phyloP scores from a whole-genome alignment of 2,888 invertebrate species.

The Papilio protenor region DNA sequence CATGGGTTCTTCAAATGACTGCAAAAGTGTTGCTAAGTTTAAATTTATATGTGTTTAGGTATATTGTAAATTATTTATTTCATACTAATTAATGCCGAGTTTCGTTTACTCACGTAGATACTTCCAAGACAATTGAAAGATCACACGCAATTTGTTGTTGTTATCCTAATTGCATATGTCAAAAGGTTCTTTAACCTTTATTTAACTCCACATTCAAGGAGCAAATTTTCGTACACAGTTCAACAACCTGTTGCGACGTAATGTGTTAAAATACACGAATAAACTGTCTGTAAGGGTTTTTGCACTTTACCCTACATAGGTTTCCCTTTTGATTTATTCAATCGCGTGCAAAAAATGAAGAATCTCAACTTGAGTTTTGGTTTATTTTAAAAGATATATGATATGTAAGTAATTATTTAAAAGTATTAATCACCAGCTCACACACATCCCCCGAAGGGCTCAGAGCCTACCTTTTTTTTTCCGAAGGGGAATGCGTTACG shows the following conservation, averaged over 20 bases:
- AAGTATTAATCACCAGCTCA: background rate
- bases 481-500: no score
- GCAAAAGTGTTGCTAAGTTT: background rate
- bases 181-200: slow-evolving; percentile 16
- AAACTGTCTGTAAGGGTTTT: slow-evolving; percentile 1
- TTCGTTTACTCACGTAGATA: background rate
- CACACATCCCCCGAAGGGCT: no score
- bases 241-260: slow-evolving; percentile 1
- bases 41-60: no score
- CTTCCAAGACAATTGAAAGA: slow-evolving; percentile 13
- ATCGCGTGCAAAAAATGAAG: slow-evolving; percentile 7
- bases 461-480: no score
- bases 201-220: background rate
- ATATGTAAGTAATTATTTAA: background rate
- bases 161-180: background rate
- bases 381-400: background rate
- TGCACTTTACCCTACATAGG: slow-evolving; percentile 8
- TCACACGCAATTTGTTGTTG: slow-evolving; percentile 7
- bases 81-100: background rate
- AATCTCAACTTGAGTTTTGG: background rate
- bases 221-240: slow-evolving; percentile 6
- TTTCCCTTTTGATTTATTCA: background rate
- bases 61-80: background rate
- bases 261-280: background rate
- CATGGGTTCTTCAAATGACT: background rate